Conservation (phyloP, 1,140 invertebrate species). For the Hyphantria cunea region DNA sequence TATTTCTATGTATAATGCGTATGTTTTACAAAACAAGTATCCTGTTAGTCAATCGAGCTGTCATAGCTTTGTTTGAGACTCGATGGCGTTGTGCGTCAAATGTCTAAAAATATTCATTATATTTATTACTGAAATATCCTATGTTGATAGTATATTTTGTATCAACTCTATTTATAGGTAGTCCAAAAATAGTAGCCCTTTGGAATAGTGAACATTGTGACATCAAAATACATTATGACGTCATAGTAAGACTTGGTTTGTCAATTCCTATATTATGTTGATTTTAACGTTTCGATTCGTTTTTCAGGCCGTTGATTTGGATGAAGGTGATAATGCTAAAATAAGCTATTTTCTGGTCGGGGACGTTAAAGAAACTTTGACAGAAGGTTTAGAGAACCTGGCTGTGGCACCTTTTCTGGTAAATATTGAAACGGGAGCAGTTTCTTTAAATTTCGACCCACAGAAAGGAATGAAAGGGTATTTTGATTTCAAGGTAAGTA, state of each 20-base stretch:
- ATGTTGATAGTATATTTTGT: too few species aligned
- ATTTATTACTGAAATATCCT: too few species aligned
- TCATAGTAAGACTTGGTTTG: not conserved
- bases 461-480: conserved; percentile 98
- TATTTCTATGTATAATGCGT: too few species aligned
- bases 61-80: too few species aligned
- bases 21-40: too few species aligned
- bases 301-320: conserved; percentile 91
- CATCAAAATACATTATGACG: not conserved
- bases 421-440: conserved; percentile 89
- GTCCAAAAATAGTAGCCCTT: not conserved
- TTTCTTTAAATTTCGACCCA: conserved; percentile 96
- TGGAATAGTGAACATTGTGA: too few species aligned
- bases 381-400: conserved; percentile 92
- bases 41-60: too few species aligned
- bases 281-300: conserved; percentile 28
- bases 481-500: conserved; percentile 92
- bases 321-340: conserved; percentile 88
- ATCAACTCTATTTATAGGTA: too few species aligned
- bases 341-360: conserved; percentile 91
- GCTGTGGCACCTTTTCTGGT: conserved; percentile 92
- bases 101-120: too few species aligned
- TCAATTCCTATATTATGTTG: too few species aligned
- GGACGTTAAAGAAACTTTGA: conserved; percentile 90
- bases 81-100: too few species aligned